A percentile compares a stretch with the other conserved stretches of the same genome.
These are phyloP conservation scores for Pristionchus mayeri DNA, from an alignment of 2,888 invertebrate genomes.

Conservation along the genomic window DNA sequence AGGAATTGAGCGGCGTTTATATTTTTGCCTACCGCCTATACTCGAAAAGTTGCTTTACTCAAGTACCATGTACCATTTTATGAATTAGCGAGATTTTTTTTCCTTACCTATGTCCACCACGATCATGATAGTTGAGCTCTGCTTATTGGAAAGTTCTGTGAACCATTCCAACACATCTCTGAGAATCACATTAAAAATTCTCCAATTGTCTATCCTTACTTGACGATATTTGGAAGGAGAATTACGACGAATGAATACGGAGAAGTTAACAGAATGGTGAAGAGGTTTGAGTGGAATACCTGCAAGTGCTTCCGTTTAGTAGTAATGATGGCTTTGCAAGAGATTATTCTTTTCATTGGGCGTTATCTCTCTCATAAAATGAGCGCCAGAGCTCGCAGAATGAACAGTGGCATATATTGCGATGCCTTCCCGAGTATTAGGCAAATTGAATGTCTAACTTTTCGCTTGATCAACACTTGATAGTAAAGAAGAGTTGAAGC, in stretches of 20 bases:
- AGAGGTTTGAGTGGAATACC: slow-evolving; percentile 42
- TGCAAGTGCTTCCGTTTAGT: too few species aligned
- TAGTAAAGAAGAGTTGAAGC: background rate
- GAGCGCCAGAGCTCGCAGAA: background rate
- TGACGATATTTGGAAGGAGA: background rate
- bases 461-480: background rate
- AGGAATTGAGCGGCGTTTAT: too few species aligned
- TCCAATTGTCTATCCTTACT: too few species aligned
- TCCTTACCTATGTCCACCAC: background rate
- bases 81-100: too few species aligned
- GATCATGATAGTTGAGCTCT: background rate
- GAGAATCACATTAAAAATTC: too few species aligned
- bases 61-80: too few species aligned
- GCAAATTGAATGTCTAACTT: background rate
- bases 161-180: too few species aligned
- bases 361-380: background rate
- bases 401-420: too few species aligned
- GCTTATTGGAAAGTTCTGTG: too few species aligned
- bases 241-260: background rate
- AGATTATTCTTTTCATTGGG: background rate
- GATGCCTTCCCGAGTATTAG: background rate
- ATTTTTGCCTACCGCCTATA: too few species aligned
- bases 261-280: background rate
- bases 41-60: too few species aligned
- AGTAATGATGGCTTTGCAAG: background rate